Percentiles rank a stretch among this genome's conserved stretches.
phyloP scores from a whole-genome alignment of 35 echinoderm and acorn worm species.

The Patiria miniata region DNA sequence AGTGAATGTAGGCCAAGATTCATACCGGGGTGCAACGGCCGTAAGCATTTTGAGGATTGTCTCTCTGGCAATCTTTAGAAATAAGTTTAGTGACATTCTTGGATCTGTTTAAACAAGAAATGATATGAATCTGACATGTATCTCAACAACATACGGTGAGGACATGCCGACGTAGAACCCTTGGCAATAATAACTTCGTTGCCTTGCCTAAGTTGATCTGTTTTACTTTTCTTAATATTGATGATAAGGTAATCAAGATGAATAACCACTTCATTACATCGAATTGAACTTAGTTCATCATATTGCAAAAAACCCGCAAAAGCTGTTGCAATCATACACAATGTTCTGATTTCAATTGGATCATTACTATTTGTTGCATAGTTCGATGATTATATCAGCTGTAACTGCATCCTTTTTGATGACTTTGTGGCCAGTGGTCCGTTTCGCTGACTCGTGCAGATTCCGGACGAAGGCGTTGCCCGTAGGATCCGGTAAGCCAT shows the following conservation, averaged over 20 bases:
- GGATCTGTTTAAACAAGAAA: background rate
- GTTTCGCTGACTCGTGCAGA: background rate
- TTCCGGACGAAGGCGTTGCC: background rate
- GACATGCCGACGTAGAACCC: background rate
- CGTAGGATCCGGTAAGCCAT: background rate
- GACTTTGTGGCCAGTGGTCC: background rate
- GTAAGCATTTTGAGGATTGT: background rate
- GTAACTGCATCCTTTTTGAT: slow-evolving; percentile 1
- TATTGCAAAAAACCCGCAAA: background rate
- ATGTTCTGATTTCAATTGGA: background rate
- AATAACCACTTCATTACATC: background rate
- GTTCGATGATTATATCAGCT: background rate
- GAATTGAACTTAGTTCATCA: background rate
- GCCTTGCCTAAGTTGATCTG: background rate
- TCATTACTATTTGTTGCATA: background rate
- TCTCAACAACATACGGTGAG: background rate
- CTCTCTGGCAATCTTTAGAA: background rate
- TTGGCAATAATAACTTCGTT: background rate
- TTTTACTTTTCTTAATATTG: background rate
- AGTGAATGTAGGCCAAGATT: slow-evolving; percentile 24
- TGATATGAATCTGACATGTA: background rate
- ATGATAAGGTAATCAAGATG: background rate
- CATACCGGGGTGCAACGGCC: background rate
- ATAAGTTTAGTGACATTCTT: background rate
- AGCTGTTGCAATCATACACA: slow-evolving; percentile 22